A percentile compares a stretch with the other conserved stretches of the same genome.
phyloP scores from a whole-genome alignment of 2,888 invertebrate genomes.

The Rotaria macrura region DNA sequence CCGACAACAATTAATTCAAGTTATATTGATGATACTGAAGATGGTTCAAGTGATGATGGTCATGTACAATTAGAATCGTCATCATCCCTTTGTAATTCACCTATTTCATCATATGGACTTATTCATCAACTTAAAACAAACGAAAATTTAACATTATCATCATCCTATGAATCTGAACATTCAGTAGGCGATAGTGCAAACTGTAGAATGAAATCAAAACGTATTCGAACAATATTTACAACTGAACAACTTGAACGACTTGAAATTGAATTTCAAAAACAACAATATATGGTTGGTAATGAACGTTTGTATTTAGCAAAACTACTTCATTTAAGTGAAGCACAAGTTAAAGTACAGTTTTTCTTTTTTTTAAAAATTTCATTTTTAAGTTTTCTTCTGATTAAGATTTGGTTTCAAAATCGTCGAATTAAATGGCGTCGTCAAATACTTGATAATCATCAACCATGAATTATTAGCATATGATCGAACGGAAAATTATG shows the following conservation, averaged over 20 bases:
- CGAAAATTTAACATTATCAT: background rate
- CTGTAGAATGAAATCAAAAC: conserved; percentile 53
- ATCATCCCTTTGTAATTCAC: background rate
- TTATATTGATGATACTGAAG: background rate
- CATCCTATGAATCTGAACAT: background rate
- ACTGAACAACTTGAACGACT: conserved; percentile 84
- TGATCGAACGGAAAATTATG: background rate
- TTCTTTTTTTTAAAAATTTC: background rate
- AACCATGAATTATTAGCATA: background rate
- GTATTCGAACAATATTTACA: conserved; percentile 88
- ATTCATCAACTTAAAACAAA: background rate
- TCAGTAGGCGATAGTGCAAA: background rate
- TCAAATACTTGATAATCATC: background rate
- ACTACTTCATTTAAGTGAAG: conserved; percentile 72
- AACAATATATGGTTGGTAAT: conserved; percentile 95
- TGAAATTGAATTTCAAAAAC: conserved; percentile 84
- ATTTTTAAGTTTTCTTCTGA: background rate
- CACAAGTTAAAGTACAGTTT: conserved; percentile 58
- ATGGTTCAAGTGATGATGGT: conserved; percentile 2
- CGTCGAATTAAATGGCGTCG: conserved; percentile 79
- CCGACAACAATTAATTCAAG: background rate
- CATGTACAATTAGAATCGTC: background rate
- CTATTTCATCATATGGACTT: background rate
- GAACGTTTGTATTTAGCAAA: conserved; percentile 78
- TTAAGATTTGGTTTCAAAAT: conserved; percentile 58